These are phyloP conservation scores for Lepidurus couesii DNA, from an alignment of 1,140 invertebrate genomes.

Conservation along the genomic window DNA sequence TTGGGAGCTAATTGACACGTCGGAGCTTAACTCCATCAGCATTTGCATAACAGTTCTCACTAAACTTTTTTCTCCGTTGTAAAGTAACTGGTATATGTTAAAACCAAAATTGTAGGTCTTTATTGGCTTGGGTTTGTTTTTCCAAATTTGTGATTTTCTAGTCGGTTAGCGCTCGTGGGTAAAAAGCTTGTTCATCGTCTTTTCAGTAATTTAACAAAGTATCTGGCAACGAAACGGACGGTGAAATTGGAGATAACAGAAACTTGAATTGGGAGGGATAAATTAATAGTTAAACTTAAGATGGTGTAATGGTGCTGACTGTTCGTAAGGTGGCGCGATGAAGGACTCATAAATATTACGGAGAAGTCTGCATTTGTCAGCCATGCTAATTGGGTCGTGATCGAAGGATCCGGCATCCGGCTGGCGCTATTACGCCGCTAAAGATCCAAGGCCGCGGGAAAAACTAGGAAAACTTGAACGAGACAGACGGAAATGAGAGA, in stretches of 20 bases:
- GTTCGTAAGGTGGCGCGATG: background rate
- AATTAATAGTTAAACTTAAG: conserved; percentile 3
- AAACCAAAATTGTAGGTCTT: background rate
- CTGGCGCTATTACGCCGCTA: background rate
- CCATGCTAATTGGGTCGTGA: conserved; percentile 21
- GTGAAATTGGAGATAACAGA: background rate
- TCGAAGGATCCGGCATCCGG: conserved; percentile 1
- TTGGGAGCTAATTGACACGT: conserved; percentile 4
- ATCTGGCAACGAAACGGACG: background rate
- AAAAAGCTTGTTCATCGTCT: no score
- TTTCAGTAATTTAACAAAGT: no score
- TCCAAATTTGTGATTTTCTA: background rate
- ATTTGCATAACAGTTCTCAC: background rate
- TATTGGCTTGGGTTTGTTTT: conserved; percentile 22
- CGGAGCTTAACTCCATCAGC: conserved; percentile 5
- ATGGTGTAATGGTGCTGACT: background rate
- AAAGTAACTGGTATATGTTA: background rate
- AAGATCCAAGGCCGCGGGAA: background rate
- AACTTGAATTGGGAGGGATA: conserved; percentile 6
- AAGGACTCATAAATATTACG: background rate
- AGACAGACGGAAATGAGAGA: background rate
- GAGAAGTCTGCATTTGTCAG: conserved; percentile 21
- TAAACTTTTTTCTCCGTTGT: background rate
- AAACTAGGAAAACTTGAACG: background rate
- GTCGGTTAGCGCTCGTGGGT: background rate